Base-by-base conservation (phyloP, 2,888 invertebrate species). In the Heteromurus nitidus region DNA sequence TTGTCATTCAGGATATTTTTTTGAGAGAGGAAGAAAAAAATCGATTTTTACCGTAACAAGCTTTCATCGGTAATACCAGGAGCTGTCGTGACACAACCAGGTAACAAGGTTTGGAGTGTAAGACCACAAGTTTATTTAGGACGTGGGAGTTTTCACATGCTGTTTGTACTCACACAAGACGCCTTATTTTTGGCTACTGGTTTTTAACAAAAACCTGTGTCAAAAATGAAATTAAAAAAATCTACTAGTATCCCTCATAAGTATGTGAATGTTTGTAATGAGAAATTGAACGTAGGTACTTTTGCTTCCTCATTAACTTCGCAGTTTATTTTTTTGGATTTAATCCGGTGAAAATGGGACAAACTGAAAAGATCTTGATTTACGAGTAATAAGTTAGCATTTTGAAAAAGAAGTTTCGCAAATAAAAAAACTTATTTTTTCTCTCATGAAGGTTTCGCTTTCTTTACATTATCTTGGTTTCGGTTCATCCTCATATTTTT, bases 61-160 rank as follows among this genome's bases (percentile, higher is more conserved):
- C 31, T 26, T 50, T 50, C 50, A 42, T 28, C n/a, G 11, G 42
- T 67, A 22, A 20, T 13, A 42, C 20, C 20, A 30, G 67, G 22
- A 22, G 70, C 13, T 16, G 24, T n/a, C 58, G 18, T 58, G 55
- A 24, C 47, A 31, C 2, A 64, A 74, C 73, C 64, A 62, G 73
- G 64, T 74, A 58, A 65, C 36, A 65, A 55, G 65, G 74, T 75
- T n/a, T 30, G 36, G 26, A 30, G 36, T 11, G 65, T n/a, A n/a
- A 44, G 13, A 24, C 65, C 44, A 26, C 65, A 67, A 22, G 16
- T 9, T 22, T 44, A 68, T 58, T 67, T 44, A 44, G 80, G 31
- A 65, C 80, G 80, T 80, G 80, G 67, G 80, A 80, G 44, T 67
- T 80, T 80, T 79, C 79, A 65, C 79, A 65, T 79, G 68, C n/a